Conservation (phyloP, 2,113 vertebrate genomes). For the Calcarius ornatus region DNA sequence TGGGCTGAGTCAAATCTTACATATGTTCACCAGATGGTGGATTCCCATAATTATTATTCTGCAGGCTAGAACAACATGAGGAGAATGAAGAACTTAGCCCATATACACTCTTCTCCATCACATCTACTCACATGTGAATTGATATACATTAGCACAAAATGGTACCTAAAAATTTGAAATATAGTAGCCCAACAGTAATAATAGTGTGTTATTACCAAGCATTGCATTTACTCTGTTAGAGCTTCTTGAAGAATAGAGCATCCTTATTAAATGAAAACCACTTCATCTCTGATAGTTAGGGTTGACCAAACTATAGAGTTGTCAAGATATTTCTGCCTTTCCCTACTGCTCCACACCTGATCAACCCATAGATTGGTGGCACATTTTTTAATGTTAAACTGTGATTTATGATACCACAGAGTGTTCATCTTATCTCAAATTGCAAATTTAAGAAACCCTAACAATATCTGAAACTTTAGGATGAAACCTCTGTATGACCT, state of each 20-base stretch:
- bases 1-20: background rate
- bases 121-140: background rate
- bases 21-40: conserved; percentile 25
- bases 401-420: background rate
- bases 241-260: background rate
- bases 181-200: background rate
- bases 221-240: background rate
- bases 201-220: background rate
- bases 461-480: background rate
- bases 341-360: background rate
- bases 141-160: background rate
- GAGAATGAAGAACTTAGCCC: background rate
- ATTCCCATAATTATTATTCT: background rate
- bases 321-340: background rate
- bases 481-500: background rate
- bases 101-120: background rate
- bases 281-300: background rate
- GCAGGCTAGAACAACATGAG: background rate
- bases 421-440: background rate
- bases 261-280: background rate
- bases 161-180: background rate
- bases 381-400: background rate
- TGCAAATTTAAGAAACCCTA: background rate
- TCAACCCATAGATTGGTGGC: background rate
- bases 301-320: background rate